A percentile compares a stretch with the other conserved stretches of the same genome.
Evolutionary conservation across 2,113 vertebrate species (phyloP).

Genomic region (Elgaria multicarinata): DNA sequence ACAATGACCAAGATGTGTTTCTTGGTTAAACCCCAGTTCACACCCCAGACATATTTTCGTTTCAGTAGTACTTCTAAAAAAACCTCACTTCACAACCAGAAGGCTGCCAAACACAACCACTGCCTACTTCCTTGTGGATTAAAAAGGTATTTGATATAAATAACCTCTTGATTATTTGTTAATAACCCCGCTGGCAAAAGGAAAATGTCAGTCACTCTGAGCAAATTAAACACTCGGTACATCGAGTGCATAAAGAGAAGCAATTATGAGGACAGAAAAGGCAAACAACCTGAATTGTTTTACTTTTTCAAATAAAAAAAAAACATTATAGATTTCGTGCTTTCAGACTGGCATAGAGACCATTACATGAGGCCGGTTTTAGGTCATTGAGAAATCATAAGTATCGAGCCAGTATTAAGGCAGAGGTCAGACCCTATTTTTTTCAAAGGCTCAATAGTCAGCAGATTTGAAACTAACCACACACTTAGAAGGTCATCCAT

Average conservation of each 20-base stretch:
- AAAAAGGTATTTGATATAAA: conserved; percentile 58
- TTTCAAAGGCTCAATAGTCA: conserved; percentile 12
- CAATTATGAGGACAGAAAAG: conserved; percentile 12
- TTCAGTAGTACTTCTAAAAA: background rate
- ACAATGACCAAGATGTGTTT: background rate
- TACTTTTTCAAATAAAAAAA: conserved; percentile 34
- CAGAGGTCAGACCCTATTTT: conserved; percentile 13
- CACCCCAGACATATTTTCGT: background rate
- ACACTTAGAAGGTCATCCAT: background rate
- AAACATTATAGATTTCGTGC: conserved; percentile 18
- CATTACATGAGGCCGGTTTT: conserved; percentile 35
- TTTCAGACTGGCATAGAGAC: conserved; percentile 39
- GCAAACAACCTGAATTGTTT: conserved; percentile 38
- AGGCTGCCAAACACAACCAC: background rate
- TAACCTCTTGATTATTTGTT: conserved; percentile 45
- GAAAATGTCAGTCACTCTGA: conserved; percentile 56
- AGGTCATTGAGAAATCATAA: conserved; percentile 37
- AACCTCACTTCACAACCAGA: background rate
- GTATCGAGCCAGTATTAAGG: conserved; percentile 10
- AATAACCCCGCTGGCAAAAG: conserved; percentile 49
- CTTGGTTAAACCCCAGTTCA: background rate
- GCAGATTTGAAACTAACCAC: conserved; percentile 10
- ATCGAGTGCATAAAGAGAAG: conserved; percentile 54
- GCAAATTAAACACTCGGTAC: conserved; percentile 64
- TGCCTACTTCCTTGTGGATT: background rate